Percentiles rank a stretch among this genome's conserved stretches.
phyloP scores from a whole-genome alignment of 2,888 invertebrate genomes.

The Mesorhabditis belari region DNA sequence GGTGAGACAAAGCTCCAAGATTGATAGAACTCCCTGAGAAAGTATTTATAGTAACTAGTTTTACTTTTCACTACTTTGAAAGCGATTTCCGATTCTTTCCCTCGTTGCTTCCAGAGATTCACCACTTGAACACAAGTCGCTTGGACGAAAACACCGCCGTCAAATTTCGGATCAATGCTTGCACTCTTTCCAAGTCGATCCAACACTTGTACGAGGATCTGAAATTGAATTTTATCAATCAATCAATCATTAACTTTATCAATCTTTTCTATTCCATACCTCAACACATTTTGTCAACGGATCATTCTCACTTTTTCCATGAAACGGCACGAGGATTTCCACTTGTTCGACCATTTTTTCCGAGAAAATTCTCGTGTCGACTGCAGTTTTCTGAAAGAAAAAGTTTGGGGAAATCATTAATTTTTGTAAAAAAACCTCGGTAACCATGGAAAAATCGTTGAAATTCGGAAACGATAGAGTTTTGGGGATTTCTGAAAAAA shows the following conservation, averaged over 20 bases:
- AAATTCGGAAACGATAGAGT: no score
- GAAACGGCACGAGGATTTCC: neutral
- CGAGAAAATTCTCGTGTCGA: neutral
- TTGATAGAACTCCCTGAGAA: constrained; percentile 34
- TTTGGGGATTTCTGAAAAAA: constrained; percentile 3
- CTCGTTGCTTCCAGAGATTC: constrained; percentile 22
- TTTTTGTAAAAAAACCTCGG: no score
- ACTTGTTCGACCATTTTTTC: no score
- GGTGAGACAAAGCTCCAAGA: constrained; percentile 39
- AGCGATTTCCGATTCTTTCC: constrained; percentile 33
- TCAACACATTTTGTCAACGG: neutral
- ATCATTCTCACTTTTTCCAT: neutral
- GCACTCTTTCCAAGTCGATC: neutral
- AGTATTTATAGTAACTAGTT: neutral
- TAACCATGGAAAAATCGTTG: no score
- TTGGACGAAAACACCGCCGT: neutral
- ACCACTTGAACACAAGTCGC: neutral
- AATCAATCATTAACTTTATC: neutral
- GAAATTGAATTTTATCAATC: neutral
- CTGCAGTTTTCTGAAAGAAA: neutral
- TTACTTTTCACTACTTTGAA: constrained; percentile 15
- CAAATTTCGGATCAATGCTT: neutral
- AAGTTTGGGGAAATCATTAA: no score
- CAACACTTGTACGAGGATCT: neutral
- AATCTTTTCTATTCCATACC: neutral